Percentiles rank a stretch among this genome's conserved stretches.
phyloP scores from a whole-genome alignment of 2,888 invertebrate species.

The Phyllotreta cruciferae region DNA sequence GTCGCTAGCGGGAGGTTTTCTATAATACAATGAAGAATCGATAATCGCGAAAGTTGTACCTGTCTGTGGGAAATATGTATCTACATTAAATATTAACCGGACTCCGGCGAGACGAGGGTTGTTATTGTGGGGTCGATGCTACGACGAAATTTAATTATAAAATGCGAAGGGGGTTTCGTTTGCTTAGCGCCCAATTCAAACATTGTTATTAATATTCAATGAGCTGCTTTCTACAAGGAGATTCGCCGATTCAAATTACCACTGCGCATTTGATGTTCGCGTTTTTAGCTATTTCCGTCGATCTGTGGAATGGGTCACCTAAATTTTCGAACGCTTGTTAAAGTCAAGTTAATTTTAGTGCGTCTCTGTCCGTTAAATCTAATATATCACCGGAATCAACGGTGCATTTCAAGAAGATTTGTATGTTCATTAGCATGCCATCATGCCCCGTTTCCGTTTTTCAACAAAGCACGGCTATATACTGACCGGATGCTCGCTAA shows the following conservation, averaged over 20 bases:
- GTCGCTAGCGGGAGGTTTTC: constrained; percentile 2
- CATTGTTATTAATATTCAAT: too few relatives aligned
- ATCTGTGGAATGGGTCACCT: too few relatives aligned
- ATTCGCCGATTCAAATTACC: too few relatives aligned
- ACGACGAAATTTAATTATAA: background rate
- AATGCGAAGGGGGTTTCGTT: too few relatives aligned
- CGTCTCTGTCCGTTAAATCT: constrained; percentile 2
- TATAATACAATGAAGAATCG: background rate
- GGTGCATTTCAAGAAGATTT: constrained; percentile 34
- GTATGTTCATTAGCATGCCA: constrained; percentile 38
- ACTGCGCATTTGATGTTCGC: too few relatives aligned
- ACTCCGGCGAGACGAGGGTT: background rate
- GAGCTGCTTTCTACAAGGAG: too few relatives aligned
- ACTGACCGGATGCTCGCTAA: constrained; percentile 46
- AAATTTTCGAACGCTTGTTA: too few relatives aligned
- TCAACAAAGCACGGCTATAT: constrained; percentile 38
- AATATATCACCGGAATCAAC: constrained; percentile 31
- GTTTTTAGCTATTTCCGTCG: too few relatives aligned
- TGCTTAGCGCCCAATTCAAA: too few relatives aligned
- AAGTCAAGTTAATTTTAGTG: too few relatives aligned
- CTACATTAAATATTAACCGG: constrained; percentile 7
- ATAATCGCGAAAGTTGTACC: constrained; percentile 3
- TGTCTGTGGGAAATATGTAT: background rate
- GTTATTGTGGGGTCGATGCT: background rate
- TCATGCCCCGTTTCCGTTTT: constrained; percentile 36